These are phyloP conservation scores for Mus spretus DNA, from an alignment of 2,797 vertebrate genomes.

Conservation along the genomic window DNA sequence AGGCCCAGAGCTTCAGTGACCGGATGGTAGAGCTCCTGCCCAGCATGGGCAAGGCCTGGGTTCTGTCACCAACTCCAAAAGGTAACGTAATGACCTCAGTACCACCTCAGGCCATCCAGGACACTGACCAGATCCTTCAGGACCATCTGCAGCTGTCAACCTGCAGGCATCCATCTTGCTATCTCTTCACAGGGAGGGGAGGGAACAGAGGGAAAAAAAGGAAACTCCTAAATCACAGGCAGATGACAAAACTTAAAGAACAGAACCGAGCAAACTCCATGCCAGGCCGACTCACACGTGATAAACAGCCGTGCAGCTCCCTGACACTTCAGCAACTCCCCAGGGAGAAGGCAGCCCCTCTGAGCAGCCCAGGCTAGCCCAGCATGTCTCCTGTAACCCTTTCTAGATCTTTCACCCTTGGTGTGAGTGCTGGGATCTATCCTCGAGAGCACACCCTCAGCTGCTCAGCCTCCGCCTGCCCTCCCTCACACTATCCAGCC, in stretches of 20 bases:
- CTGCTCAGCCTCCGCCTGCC: neutral
- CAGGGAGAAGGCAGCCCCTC: accelerated
- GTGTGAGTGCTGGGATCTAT: neutral
- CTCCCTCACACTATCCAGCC: neutral
- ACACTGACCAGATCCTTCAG: neutral
- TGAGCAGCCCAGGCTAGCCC: neutral
- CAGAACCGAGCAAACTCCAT: neutral
- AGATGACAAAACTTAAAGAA: neutral
- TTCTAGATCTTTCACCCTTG: accelerated
- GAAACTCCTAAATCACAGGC: neutral
- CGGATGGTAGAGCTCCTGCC: neutral
- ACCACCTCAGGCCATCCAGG: accelerated
- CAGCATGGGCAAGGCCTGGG: neutral
- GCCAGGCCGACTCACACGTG: neutral
- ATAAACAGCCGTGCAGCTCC: neutral
- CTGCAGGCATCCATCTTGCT: neutral
- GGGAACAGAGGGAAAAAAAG: neutral
- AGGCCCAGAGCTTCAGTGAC: neutral
- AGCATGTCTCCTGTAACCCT: neutral
- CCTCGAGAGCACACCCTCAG: neutral
- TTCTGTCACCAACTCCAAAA: neutral
- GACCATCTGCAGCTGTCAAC: neutral
- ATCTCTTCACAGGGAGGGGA: neutral
- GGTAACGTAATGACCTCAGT: accelerated
- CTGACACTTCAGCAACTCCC: neutral